Percentiles rank a stretch among this genome's conserved stretches.
These are phyloP conservation scores for Acanthacorydalis orientalis DNA, from an alignment of 2,888 invertebrate genomes.

Conservation along the genomic window DNA sequence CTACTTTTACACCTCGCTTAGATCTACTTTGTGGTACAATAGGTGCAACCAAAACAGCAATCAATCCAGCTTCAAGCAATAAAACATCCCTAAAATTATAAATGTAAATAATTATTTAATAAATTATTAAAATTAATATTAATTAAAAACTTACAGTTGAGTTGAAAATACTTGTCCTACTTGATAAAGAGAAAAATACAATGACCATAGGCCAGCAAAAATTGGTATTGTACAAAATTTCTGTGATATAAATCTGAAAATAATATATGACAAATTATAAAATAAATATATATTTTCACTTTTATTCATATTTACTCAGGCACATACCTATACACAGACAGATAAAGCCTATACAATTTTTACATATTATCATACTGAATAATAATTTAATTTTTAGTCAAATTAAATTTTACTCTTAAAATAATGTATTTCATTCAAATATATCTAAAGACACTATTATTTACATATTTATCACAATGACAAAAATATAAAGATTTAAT, in stretches of 20 bases:
- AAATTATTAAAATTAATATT: background rate
- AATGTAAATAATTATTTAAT: background rate
- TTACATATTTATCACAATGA: no score
- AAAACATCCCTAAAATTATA: conserved; percentile 44
- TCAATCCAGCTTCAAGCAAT: conserved; percentile 54
- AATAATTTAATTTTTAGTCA: no score
- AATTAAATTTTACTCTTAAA: no score
- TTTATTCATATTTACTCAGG: no score
- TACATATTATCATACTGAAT: no score
- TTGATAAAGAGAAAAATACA: conserved; percentile 59
- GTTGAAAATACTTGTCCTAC: conserved; percentile 48
- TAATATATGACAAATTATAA: no score
- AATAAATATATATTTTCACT: no score
- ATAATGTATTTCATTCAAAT: no score
- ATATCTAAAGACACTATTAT: no score
- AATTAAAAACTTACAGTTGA: background rate
- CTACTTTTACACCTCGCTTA: conserved; percentile 20
- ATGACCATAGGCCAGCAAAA: conserved; percentile 46
- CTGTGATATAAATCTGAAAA: conserved; percentile 38
- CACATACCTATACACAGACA: no score
- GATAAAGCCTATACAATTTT: no score
- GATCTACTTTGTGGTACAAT: conserved; percentile 26
- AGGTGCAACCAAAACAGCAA: conserved; percentile 53
- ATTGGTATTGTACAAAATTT: conserved; percentile 39
- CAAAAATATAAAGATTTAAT: no score